Percentiles rank a stretch among this genome's conserved stretches.
Conservation (phyloP, 1,140 invertebrate species). For the Battus philenor region DNA sequence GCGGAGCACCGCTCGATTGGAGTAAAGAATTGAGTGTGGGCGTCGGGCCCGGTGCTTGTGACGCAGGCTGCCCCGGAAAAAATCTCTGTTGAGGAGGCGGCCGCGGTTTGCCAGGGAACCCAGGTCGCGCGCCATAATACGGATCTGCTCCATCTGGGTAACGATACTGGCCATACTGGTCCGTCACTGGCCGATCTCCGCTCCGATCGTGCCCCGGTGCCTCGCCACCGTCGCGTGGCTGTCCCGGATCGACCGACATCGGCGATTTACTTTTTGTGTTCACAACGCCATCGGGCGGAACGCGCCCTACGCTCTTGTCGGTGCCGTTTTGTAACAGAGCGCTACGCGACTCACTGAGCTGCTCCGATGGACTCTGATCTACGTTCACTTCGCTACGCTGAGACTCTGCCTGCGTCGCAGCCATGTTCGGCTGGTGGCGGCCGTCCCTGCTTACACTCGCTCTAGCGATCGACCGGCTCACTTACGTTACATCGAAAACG, state of each 20-base stretch:
- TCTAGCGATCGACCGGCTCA: constrained; percentile 74
- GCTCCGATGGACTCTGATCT: constrained; percentile 78
- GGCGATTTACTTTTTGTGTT: constrained; percentile 74
- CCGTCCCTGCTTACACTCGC: constrained; percentile 75
- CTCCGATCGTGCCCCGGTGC: constrained; percentile 61
- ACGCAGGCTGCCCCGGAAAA: constrained; percentile 80
- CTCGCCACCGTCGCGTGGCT: constrained; percentile 61
- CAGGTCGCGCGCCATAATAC: constrained; percentile 60
- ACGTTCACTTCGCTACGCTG: constrained; percentile 79
- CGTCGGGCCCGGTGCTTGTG: constrained; percentile 89
- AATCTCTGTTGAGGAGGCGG: constrained; percentile 75
- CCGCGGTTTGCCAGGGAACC: constrained; percentile 67
- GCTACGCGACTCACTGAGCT: constrained; percentile 78
- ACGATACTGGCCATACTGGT: constrained; percentile 65
- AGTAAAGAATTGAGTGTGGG: constrained; percentile 93
- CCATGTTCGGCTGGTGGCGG: constrained; percentile 78
- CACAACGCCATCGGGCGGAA: constrained; percentile 71
- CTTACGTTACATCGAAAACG: constrained; percentile 76
- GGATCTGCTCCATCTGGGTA: constrained; percentile 62
- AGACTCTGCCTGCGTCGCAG: constrained; percentile 80
- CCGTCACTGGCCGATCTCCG: constrained; percentile 52
- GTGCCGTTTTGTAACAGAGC: constrained; percentile 79
- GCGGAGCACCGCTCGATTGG: constrained; percentile 86
- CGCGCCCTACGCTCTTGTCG: constrained; percentile 70
- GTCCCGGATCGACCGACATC: constrained; percentile 62